Percentiles rank a stretch among this genome's conserved stretches.
These are phyloP conservation scores for Microtus ochrogaster DNA, from an alignment of 2,113 vertebrate genomes.

Conservation along the genomic window DNA sequence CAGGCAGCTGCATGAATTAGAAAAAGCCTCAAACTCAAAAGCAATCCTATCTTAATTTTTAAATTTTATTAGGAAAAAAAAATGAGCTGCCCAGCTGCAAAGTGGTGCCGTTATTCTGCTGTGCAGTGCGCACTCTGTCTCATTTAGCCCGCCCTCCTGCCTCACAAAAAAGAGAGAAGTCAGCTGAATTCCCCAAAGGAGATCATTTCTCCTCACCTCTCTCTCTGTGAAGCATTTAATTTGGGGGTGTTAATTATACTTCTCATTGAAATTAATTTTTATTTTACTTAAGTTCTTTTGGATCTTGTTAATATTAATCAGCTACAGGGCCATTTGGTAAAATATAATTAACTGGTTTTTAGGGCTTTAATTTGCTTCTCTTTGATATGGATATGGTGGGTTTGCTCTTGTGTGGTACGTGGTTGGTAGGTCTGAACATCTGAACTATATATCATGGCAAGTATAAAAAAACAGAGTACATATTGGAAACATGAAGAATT, in stretches of 20 bases:
- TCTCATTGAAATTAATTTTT: neutral
- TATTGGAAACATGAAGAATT: neutral
- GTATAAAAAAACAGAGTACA: neutral
- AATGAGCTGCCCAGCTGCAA: neutral
- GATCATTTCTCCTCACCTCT: neutral
- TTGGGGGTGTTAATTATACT: neutral
- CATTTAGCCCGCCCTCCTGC: neutral
- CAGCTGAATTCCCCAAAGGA: neutral
- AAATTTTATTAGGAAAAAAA: slow-evolving; percentile 9
- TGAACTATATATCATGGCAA: no score
- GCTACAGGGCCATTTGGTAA: neutral
- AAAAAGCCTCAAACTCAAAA: slow-evolving; percentile 69
- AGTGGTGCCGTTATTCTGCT: neutral
- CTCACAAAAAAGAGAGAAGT: neutral
- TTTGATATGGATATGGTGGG: neutral
- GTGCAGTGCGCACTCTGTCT: fast-evolving
- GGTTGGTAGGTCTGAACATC: neutral
- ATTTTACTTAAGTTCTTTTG: neutral
- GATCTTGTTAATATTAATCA: neutral
- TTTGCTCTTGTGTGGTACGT: neutral
- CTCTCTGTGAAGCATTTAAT: neutral
- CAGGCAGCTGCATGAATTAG: slow-evolving; percentile 60
- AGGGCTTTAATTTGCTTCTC: neutral
- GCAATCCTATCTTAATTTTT: slow-evolving; percentile 7
- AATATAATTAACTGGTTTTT: neutral